Evolutionary conservation across 2,113 vertebrate species (phyloP).

Genomic region (Garra rufa): DNA sequence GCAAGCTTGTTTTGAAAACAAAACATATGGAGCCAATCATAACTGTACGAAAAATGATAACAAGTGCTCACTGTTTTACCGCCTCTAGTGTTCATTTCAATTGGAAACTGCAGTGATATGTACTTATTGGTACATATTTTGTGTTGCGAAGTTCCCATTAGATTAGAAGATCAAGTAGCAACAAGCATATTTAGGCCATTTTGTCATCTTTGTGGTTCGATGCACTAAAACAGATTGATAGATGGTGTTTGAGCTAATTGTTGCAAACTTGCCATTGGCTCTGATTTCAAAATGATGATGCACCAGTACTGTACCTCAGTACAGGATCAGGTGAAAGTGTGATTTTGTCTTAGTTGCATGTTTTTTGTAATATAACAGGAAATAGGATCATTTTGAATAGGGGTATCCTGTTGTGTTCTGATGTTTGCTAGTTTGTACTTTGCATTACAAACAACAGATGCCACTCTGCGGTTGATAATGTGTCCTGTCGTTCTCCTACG

Average conservation of each 20-base stretch:
- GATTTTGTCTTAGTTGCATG: slow-evolving; percentile 10
- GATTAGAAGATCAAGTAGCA: no score
- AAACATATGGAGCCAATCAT: no score
- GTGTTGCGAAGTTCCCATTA: no score
- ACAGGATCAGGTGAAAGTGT: slow-evolving; percentile 8
- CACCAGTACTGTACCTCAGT: not conserved
- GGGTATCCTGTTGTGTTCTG: slow-evolving; percentile 4
- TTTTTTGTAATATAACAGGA: slow-evolving; percentile 8
- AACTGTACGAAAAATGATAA: no score
- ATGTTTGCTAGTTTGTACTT: slow-evolving; percentile 11
- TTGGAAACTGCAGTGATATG: no score
- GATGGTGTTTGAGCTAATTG: not conserved
- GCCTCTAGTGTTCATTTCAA: no score
- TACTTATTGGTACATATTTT: no score
- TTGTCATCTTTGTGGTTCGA: no score
- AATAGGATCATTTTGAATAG: slow-evolving; percentile 21
- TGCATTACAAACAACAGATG: not conserved
- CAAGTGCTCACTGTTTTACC: no score
- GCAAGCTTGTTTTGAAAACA: no score
- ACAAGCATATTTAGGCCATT: no score
- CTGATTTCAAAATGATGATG: slow-evolving; percentile 9
- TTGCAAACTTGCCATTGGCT: not conserved
- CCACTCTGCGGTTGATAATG: not conserved
- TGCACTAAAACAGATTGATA: not conserved
- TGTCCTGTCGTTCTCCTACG: not conserved